phyloP scores from a whole-genome alignment of 2,888 invertebrate species.

The Lymantria dispar region DNA sequence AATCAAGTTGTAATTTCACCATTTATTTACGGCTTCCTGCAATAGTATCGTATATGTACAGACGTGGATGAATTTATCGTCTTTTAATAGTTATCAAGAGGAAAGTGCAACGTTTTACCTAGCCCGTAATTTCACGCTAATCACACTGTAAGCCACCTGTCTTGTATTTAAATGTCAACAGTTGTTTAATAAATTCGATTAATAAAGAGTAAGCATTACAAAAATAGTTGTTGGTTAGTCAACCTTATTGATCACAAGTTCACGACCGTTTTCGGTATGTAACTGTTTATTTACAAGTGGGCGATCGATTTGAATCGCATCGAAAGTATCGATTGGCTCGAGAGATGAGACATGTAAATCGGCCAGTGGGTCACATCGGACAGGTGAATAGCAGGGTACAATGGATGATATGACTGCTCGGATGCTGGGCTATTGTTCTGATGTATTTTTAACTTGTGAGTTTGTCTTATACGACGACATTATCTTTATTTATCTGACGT shows the following conservation, averaged over 20 bases:
- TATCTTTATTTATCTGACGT: conserved; percentile 52
- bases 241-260: conserved; percentile 48
- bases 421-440: conserved; percentile 43
- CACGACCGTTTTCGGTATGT: conserved; percentile 47
- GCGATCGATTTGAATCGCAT: conserved; percentile 50
- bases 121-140: conserved; percentile 50
- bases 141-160: conserved; percentile 37
- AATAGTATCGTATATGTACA: conserved; percentile 41
- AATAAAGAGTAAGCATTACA: no score
- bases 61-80: conserved; percentile 51
- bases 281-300: conserved; percentile 53
- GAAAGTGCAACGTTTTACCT: conserved; percentile 54
- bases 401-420: conserved; percentile 39
- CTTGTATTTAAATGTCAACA: conserved; percentile 18
- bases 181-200: conserved; percentile 4
- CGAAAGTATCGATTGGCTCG: conserved; percentile 53
- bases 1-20: conserved; percentile 56
- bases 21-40: conserved; percentile 49
- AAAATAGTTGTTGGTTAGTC: background rate
- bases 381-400: conserved; percentile 58
- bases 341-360: conserved; percentile 41
- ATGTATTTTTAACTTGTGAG: conserved; percentile 36
- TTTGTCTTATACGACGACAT: conserved; percentile 41
- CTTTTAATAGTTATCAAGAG: conserved; percentile 54
- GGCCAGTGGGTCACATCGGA: conserved; percentile 60